Evolutionary conservation across 2,888 invertebrate genomes (phyloP), one percentile per base, ranked within the genome.

Genomic region (Sinodicranocentrus sp.): DNA sequence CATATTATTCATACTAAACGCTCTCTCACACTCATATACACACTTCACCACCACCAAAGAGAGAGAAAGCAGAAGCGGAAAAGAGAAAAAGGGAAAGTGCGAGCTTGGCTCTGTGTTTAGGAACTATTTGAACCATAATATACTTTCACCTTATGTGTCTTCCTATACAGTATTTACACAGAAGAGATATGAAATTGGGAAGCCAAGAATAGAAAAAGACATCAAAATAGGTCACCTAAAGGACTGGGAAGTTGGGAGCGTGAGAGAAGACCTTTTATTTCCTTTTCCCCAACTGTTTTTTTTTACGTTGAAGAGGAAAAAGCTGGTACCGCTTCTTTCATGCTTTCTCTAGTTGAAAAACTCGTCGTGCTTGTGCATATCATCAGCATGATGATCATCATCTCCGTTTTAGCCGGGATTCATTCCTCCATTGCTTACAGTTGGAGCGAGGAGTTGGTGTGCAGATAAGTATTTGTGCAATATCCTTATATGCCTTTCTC

Each of bases 141-240:
- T 52, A 43, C 78, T 70, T 17, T 71, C 48, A 70, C 70, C 70
- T n/a, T 61, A 59, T 1, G n/a, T 52, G 15, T 68, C 65, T 75
- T 75, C 52, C n/a, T 71, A 15, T 57, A 17, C 59, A 5, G 10
- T n/a, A n/a, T 72, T 63, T 65, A n/a, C n/a, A n/a, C n/a, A n/a
- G n/a, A n/a, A n/a, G n/a, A n/a, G n/a, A n/a, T n/a, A 43, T 67
- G 61, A 70, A 39, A 71, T 28, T 71, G 63, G 57, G 28, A 79
- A 80, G 72, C 71, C 61, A 78, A 78, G 21, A 71, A 33, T 67
- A 57, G 68, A 67, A 44, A 71, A 71, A 72, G 80, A 65, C 80
- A 80, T 80, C 80, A 72, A 80, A 80, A 72, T 80, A 80, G 72
- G 80, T 72, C 72, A 65, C 72, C 57, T 23, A 65, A 70, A 63